These are phyloP conservation scores for Passerina amoena DNA, from an alignment of 2,113 vertebrate genomes.

Conservation along the genomic window DNA sequence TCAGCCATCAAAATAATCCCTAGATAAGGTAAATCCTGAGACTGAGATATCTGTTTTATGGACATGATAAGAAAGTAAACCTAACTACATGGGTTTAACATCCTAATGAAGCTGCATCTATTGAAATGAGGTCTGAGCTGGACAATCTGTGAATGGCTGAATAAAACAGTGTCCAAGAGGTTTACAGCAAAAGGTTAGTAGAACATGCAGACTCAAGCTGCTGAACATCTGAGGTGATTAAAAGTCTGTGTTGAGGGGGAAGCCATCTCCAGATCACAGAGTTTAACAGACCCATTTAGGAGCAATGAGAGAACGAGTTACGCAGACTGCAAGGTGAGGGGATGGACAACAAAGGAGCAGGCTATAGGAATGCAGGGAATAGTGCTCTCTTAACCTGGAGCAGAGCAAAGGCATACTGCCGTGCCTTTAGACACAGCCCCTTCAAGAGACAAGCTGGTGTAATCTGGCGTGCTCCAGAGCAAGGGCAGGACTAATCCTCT, in stretches of 20 bases:
- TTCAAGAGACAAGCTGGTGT: not conserved
- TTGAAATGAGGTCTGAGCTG: not conserved
- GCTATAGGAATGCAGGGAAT: not conserved
- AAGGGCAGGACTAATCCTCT: not conserved
- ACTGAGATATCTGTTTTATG: not conserved
- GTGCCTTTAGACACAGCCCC: not conserved
- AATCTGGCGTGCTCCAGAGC: not conserved
- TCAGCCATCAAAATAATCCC: not conserved
- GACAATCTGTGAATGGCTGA: not conserved
- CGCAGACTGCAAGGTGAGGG: not conserved
- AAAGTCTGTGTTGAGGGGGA: not conserved
- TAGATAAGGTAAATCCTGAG: not conserved
- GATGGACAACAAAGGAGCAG: not conserved
- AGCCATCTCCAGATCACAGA: not conserved
- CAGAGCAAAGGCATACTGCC: not conserved
- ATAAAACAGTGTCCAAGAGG: not conserved
- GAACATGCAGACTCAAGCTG: not conserved
- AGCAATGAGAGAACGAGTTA: not conserved
- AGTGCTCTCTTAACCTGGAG: not conserved
- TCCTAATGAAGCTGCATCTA: not conserved
- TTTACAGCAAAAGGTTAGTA: not conserved
- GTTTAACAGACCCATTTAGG: not conserved
- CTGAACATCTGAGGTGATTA: not conserved
- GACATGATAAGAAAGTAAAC: not conserved
- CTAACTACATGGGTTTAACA: not conserved